Evolutionary conservation across 53 echinoderm and acorn worm species (phyloP), one percentile per base, ranked within the genome.

Genomic region (Arbacia lixula): DNA sequence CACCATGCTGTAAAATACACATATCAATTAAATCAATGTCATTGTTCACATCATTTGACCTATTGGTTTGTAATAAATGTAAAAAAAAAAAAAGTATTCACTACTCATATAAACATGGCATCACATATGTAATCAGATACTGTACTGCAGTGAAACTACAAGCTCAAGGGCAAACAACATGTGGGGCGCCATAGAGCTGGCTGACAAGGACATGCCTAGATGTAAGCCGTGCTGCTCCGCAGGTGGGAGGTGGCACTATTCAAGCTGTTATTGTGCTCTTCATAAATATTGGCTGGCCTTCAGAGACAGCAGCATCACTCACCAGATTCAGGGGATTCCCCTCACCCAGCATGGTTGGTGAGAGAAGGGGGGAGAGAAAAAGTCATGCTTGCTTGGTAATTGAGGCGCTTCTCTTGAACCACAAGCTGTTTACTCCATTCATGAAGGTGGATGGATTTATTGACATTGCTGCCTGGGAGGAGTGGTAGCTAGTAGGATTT

Each of bases 211-310:
- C 12, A 14, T 46, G 46, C 46, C 46, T 10, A 10, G 8, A 10
- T 46, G 46, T 12, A 14, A 46, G 46, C 46, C 6, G 8, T 35
- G 53, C 74, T 12, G n/a, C 74, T 17, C 74, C 16, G 74, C 74
- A 74, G 74, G 74, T 74, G 74, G 74, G 51, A 50, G 74, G 74
- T 74, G 74, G 74, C 74, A 50, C 33, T 51, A 42, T 53, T 74
- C 74, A 74, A n/a, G 74, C 74, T 74, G 74, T 74, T 74, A 52
- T 53, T 74, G 74, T 74, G 74, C 50, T 74, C 74, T 52, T 30
- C 74, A 74, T 74, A 74, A 74, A 74, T 74, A 74, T 74, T 74
- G 74, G 74, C 74, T 74, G 74, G 74, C 53, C 74, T 74, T 74
- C 74, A 74, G 52, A 74, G 31, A 74, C n/a, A 74, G 33, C 74